Evolutionary conservation across 2,113 vertebrate species (phyloP), one percentile per base, ranked within the genome.

Genomic region (Carettochelys insculpta): DNA sequence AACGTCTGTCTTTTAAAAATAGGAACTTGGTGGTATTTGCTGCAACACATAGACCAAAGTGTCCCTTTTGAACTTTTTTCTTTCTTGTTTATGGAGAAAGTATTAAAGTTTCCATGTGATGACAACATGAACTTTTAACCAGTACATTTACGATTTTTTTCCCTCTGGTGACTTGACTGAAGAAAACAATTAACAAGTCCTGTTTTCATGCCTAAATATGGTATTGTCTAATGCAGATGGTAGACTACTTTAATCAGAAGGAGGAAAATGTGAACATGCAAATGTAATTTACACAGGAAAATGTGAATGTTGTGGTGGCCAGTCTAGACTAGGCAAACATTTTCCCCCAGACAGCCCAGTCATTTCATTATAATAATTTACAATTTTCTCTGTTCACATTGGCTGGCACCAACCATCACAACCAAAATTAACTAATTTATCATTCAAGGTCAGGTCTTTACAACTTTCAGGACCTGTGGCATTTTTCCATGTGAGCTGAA

Each of bases 91-190:
- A 54, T 78, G 82, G 38, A 88, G 34, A 51, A 53, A 80, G 43
- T 77, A 24, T 77, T 71, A 78, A n/a, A 65, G 77, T 65, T 77
- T 38, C 78, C 82, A 81, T 85, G 52, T 54, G 51, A 80, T 89
- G 91, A 73, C 82, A 82, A 89, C 87, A 82, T 92, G 91, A 92
- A 82, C 91, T 93, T 90, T 45, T 89, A 79, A 94, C 88, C 51
- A 85, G 27, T 47, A n/a, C 81, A 56, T 7, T 1, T 65, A 68
- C 65, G 34, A 77, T 56, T n/a, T 80, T 87, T 68, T 29, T n/a
- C n/a, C n/a, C 79, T 85, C 61, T 58, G 76, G 41, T 11, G 41
- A 84, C 17, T 81, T 94, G 88, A 77, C 71, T 71, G 11, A 90
- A 85, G 73, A 91, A 45, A 78, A 85, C 80, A 87, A 83, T 92